Evolutionary conservation across 2,113 vertebrate species (phyloP).

Genomic region (Ophthalmolycus amberensis): DNA sequence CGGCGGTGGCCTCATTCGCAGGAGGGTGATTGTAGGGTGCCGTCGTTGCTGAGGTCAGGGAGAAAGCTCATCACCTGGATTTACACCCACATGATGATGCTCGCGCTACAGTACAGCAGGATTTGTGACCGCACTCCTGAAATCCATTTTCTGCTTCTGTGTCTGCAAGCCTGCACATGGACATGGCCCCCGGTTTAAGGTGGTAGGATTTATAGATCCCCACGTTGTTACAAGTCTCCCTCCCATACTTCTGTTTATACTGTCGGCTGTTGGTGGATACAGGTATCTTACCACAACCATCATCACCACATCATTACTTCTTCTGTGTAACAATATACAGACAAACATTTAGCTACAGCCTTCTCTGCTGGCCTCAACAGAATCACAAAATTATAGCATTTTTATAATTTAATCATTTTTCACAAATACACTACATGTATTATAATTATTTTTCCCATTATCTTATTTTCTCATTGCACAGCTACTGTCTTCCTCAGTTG

Average conservation of each 20-base stretch:
- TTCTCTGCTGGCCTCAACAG: too few species aligned
- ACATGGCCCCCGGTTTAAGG: slow-evolving; percentile 10
- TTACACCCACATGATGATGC: slow-evolving; percentile 24
- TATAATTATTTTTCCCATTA: too few species aligned
- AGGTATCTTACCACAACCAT: background rate
- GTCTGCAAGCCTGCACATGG: slow-evolving; percentile 1
- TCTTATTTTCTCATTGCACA: too few species aligned
- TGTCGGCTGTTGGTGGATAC: background rate
- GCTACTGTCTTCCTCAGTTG: too few species aligned
- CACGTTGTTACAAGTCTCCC: background rate
- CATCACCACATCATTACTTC: background rate
- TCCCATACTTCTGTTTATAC: background rate
- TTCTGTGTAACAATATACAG: background rate
- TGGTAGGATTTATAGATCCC: slow-evolving; percentile 2
- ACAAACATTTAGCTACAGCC: background rate
- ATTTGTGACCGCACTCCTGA: slow-evolving; percentile 34
- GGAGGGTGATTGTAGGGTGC: slow-evolving; percentile 35
- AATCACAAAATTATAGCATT: too few species aligned
- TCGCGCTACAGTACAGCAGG: background rate
- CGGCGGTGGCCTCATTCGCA: slow-evolving; percentile 27
- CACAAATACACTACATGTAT: too few species aligned
- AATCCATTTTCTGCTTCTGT: slow-evolving; percentile 42
- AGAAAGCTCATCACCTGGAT: slow-evolving; percentile 56
- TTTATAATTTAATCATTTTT: background rate
- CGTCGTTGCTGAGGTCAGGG: slow-evolving; percentile 58